phyloP scores from a whole-genome alignment of 2,113 vertebrate genomes.

The Scatophagus argus region DNA sequence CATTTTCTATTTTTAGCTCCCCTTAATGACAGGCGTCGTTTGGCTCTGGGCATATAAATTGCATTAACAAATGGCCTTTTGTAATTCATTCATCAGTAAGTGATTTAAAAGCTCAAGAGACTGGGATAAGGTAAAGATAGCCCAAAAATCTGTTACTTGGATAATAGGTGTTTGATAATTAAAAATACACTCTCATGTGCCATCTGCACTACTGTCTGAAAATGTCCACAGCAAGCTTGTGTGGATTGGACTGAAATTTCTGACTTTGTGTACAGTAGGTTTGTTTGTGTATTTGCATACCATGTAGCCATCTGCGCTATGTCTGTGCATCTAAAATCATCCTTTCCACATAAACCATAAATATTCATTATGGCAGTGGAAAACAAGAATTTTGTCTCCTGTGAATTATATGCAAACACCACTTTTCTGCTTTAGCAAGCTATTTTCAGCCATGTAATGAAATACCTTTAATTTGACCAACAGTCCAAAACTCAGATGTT shows the following conservation, averaged over 20 bases:
- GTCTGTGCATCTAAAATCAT: neutral
- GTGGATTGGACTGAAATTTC: no score
- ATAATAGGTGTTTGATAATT: slow-evolving; percentile 37
- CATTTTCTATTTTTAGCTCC: slow-evolving; percentile 34
- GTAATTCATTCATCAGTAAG: slow-evolving; percentile 47
- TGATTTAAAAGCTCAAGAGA: slow-evolving; percentile 43
- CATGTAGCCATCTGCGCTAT: neutral
- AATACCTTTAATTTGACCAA: neutral
- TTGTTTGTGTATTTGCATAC: neutral
- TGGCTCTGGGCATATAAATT: slow-evolving; percentile 34
- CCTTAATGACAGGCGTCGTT: slow-evolving; percentile 40
- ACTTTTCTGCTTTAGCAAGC: neutral
- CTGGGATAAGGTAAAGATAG: slow-evolving; percentile 10
- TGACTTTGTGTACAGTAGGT: no score
- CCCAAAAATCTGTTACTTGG: slow-evolving; percentile 22
- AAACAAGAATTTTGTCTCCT: neutral
- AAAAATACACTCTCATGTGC: slow-evolving; percentile 22
- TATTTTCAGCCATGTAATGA: no score
- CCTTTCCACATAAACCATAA: neutral
- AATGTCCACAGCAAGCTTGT: no score
- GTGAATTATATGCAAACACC: neutral
- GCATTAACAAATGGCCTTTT: slow-evolving; percentile 61
- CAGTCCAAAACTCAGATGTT: neutral
- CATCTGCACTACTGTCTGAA: slow-evolving; percentile 11
- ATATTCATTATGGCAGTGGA: neutral